Base-by-base conservation (phyloP, 1,140 invertebrate genomes). In the Agraylea sexmaculata region DNA sequence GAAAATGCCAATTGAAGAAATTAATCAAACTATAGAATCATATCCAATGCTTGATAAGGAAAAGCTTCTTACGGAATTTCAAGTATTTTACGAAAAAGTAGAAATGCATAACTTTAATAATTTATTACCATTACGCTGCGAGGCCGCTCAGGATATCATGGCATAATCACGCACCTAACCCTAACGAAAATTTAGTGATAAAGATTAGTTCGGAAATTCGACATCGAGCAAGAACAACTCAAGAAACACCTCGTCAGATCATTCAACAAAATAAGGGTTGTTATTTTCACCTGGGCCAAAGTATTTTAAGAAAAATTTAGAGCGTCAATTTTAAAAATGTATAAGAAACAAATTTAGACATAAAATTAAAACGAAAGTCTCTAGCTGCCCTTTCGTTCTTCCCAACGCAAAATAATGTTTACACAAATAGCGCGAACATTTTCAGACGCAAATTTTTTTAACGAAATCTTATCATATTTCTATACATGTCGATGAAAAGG, bases 191-290 rank as follows among this genome's bases (percentile, higher is more conserved):
- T 13, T 8, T 5, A 35, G 33, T 18, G 17, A 18, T 18, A 6
- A 35, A 35, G 33, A 35, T 35, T 13, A 18, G 16, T 8, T 15
- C 17, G 13, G 13, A 35, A 16, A 35, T 35, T 5, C 11, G 33
- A 5, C 11, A 35, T 8, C 13, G 18, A 16, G 17, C 33, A 13
- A 8, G 7, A 35, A 17, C 17, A 18, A 18, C 17, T 35, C 10
- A 5, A 8, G 33, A 35, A 13, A 35, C 33, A 35, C 18, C 33
- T 10, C 18, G 33, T 19, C 15, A 35, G 20, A 35, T 35, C 7
- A 35, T 35, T 4, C 15, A 35, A 19, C 33, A 35, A 15, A 7
- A n/a, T n/a, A n/a, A n/a, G n/a, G n/a, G n/a, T n/a, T n/a, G n/a
- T n/a, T n/a, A n/a, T n/a, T n/a, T n/a, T n/a, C n/a, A n/a, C n/a